Evolutionary conservation across 2,888 invertebrate genomes (phyloP), one percentile per base, ranked within the genome.

Genomic region (Orchestes rusci): DNA sequence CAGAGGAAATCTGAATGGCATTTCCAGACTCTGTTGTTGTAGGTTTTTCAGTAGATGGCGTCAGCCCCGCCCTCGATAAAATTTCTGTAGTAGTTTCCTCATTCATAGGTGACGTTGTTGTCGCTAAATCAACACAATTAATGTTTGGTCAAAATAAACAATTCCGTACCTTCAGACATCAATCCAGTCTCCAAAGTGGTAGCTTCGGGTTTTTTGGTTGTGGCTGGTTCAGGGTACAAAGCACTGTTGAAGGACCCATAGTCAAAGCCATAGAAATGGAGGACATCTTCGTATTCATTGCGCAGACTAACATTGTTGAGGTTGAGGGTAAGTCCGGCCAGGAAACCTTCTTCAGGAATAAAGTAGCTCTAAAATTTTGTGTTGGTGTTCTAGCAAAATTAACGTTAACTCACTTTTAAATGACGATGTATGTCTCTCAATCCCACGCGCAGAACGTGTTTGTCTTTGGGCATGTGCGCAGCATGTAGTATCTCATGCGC

Each of bases 261-360:
- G 65, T 88, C 85, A 57, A 85, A 90, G 1, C 89, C 89, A 58
- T 89, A 89, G 64, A 87, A 88, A 52, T 77, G 73, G 23, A 90
- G 64, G 36, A 85, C 73, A 27, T 78, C 76, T 64, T 82, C 81
- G 60, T 85, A 89, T 50, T 79, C 79, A n/a, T 77, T 73, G 27
- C 79, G 79, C 34, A 90, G 76, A 3, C 79, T 80, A 1, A 87
- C 82, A 60, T 86, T 84, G 58, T 83, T 84, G 50, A 82, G 80
- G 65, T 83, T 89, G 29, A 90, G 70, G 5, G 84, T 84, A 45
- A 89, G 68, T 1, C 89, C 89, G 10, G 85, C 85, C 2, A 89
- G 71, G 52, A 88, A 88, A 28, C 88, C 88, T 61, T 89, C 86
- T 57, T 81, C 79, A 13, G 84, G 82, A 47, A 86, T 83, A 59